phyloP scores from a whole-genome alignment of 2,888 invertebrate species.

The Drosophila lutescens region DNA sequence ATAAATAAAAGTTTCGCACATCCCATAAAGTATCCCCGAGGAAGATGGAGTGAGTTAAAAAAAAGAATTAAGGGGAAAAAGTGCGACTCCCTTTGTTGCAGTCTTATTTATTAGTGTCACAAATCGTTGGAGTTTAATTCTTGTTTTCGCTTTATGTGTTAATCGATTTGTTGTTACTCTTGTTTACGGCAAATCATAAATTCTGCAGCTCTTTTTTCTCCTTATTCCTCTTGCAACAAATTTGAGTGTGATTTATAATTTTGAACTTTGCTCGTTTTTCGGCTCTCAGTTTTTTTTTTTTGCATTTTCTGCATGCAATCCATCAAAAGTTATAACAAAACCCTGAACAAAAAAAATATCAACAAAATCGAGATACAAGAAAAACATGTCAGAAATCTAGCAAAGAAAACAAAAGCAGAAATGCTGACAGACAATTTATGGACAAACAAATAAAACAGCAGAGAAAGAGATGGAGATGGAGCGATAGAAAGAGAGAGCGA shows the following conservation, averaged over 20 bases:
- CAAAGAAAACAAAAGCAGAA: constrained; percentile 53
- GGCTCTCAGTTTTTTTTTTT: not conserved
- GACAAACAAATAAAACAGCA: constrained; percentile 49
- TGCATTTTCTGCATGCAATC: constrained; percentile 55
- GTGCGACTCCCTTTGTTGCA: constrained; percentile 23
- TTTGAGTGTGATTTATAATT: constrained; percentile 70
- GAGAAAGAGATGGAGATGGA: constrained; percentile 2
- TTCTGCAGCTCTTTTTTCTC: constrained; percentile 20
- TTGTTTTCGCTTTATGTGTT: constrained; percentile 61
- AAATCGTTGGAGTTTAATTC: constrained; percentile 71
- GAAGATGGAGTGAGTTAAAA: constrained; percentile 32
- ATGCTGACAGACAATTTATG: constrained; percentile 72
- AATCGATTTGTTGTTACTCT: constrained; percentile 62
- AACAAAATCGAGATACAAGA: constrained; percentile 2
- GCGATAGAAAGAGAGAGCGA: constrained; percentile 1
- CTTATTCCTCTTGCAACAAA: constrained; percentile 45
- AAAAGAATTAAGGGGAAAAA: not conserved
- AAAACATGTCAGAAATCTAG: constrained; percentile 72
- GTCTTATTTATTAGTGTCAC: constrained; percentile 77
- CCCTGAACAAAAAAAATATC: not conserved
- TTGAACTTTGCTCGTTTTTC: constrained; percentile 37
- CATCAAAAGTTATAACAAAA: constrained; percentile 55
- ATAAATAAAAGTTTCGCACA: constrained; percentile 65
- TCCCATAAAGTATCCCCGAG: constrained; percentile 35
- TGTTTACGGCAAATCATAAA: constrained; percentile 58